phyloP scores from a whole-genome alignment of 2,888 invertebrate species.

The Lydus trimaculatus region DNA sequence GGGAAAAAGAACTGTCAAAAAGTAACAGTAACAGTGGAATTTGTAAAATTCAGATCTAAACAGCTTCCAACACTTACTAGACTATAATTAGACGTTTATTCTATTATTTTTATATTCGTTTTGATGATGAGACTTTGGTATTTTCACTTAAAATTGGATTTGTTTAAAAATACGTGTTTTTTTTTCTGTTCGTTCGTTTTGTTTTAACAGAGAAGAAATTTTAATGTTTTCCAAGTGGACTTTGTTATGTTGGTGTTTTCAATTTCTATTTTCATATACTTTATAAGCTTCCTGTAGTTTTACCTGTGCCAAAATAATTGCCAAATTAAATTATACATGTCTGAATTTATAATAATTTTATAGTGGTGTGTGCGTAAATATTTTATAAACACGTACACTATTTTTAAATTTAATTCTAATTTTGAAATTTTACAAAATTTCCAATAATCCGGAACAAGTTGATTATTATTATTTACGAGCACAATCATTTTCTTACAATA shows the following conservation, averaged over 20 bases:
- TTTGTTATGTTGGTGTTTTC: neutral
- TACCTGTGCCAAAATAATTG: slow-evolving; percentile 1
- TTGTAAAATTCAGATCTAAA: neutral
- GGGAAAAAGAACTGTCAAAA: neutral
- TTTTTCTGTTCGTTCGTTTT: neutral
- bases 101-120: neutral
- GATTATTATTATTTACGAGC: neutral
- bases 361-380: neutral
- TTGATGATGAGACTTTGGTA: neutral
- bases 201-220: neutral
- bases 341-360: neutral
- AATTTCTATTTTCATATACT: neutral
- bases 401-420: neutral
- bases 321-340: slow-evolving; percentile 2
- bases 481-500: too few relatives aligned
- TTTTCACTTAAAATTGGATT: neutral
- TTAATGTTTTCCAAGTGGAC: neutral
- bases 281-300: neutral
- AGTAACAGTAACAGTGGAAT: neutral
- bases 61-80: neutral
- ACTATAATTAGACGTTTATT: neutral
- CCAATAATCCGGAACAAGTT: neutral
- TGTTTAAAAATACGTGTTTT: neutral
- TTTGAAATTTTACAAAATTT: neutral
- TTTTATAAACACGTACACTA: too few relatives aligned